phyloP scores from a whole-genome alignment of 2,113 vertebrate species.

The Coreoperca whiteheadi region DNA sequence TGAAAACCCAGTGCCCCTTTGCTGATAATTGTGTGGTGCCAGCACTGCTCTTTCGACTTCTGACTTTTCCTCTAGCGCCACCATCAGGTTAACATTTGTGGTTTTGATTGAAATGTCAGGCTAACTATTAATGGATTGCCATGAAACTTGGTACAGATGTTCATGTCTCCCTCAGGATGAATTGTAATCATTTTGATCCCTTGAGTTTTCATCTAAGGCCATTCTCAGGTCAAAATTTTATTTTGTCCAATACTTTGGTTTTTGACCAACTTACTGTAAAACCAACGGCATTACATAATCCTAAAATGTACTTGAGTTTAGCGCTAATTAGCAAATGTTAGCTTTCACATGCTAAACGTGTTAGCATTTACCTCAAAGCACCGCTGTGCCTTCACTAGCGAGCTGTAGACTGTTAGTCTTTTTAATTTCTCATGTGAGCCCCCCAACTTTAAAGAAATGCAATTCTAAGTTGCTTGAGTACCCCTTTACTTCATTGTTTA shows the following conservation, averaged over 20 bases:
- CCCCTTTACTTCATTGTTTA: not conserved
- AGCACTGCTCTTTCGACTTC: not conserved
- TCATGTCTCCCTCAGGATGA: not conserved
- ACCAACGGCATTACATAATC: not conserved
- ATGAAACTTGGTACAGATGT: not conserved
- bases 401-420: not conserved
- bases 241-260: not conserved
- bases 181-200: not conserved
- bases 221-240: not conserved
- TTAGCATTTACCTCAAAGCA: not conserved
- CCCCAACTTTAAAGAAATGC: not conserved
- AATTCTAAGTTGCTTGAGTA: not conserved
- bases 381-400: not conserved
- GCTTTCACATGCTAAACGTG: not conserved
- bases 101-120: not conserved
- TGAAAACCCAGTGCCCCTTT: too few relatives aligned
- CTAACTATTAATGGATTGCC: not conserved
- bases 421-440: not conserved
- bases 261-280: not conserved
- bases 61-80: not conserved
- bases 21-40: too few relatives aligned
- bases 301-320: not conserved
- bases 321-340: not conserved
- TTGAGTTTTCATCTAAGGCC: not conserved
- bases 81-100: not conserved